A percentile compares a stretch with the other conserved stretches of the same genome.
These are phyloP conservation scores for Cuculus canorus DNA, from an alignment of 2,797 vertebrate genomes.

Conservation along the genomic window DNA sequence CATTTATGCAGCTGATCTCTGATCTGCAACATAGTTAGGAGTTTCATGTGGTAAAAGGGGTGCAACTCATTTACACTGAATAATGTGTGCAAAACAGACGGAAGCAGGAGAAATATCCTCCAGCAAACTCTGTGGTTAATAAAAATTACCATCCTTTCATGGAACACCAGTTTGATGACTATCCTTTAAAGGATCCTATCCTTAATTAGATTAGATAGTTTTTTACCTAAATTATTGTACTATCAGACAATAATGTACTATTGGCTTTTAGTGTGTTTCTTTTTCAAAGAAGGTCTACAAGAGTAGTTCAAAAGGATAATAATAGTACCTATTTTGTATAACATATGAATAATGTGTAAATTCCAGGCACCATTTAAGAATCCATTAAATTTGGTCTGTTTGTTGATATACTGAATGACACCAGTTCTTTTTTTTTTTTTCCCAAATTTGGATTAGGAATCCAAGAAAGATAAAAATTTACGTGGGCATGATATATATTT, in stretches of 20 bases:
- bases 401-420: not conserved
- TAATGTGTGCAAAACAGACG: not conserved
- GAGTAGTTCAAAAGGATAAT: not conserved
- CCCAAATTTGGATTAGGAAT: not conserved
- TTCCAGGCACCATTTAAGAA: not conserved
- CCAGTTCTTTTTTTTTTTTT: not conserved
- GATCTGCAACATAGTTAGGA: not conserved
- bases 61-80: constrained; percentile 2
- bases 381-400: not conserved
- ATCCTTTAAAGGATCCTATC: not conserved
- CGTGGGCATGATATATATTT: not conserved
- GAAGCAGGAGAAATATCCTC: not conserved
- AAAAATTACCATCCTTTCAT: constrained; percentile 27
- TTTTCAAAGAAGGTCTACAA: not conserved
- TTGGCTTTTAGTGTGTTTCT: not conserved
- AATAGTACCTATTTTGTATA: not conserved
- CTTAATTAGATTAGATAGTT: not conserved
- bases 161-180: constrained; percentile 38
- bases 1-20: not conserved
- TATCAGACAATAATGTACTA: not conserved
- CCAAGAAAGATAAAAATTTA: not conserved
- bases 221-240: not conserved
- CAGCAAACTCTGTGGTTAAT: not conserved
- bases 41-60: not conserved
- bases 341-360: not conserved